A percentile compares a stretch with the other conserved stretches of the same genome.
Evolutionary conservation across 2,113 vertebrate species (phyloP).

Genomic region (Cebidichthys violaceus): DNA sequence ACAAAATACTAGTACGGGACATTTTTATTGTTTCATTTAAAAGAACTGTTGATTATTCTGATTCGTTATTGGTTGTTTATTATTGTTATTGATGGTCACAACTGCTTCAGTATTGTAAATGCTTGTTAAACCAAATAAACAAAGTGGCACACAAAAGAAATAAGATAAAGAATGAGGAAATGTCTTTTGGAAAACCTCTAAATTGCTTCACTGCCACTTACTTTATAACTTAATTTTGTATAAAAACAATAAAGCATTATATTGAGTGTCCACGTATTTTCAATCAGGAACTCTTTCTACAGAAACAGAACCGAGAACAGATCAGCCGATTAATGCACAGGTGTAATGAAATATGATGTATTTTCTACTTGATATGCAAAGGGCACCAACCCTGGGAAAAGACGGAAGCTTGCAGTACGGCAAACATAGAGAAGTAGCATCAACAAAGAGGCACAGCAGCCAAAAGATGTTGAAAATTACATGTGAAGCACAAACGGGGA

Average conservation of each 20-base stretch:
- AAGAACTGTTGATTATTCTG: neutral
- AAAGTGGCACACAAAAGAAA: neutral
- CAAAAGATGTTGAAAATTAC: conserved; percentile 42
- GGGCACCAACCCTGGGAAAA: neutral
- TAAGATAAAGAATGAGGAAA: neutral
- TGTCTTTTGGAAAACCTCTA: neutral
- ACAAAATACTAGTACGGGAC: too few relatives aligned
- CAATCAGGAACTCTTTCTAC: neutral
- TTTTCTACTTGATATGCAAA: neutral
- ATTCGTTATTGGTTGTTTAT: conserved; percentile 14
- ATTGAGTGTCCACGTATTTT: neutral
- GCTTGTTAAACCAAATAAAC: conserved; percentile 6
- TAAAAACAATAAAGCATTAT: neutral
- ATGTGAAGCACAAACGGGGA: conserved; percentile 44
- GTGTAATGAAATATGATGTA: neutral
- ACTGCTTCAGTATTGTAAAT: neutral
- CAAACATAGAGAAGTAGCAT: conserved; percentile 33
- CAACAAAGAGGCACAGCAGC: conserved; percentile 24
- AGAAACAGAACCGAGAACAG: neutral
- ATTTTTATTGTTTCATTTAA: conserved; percentile 28
- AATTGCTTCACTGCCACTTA: neutral
- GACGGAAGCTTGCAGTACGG: conserved; percentile 13
- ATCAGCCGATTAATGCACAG: neutral
- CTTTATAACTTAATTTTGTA: neutral
- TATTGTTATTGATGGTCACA: conserved; percentile 2